Evolutionary conservation across 2,888 invertebrate species (phyloP).

Genomic region (Eupithecia pulchellata): DNA sequence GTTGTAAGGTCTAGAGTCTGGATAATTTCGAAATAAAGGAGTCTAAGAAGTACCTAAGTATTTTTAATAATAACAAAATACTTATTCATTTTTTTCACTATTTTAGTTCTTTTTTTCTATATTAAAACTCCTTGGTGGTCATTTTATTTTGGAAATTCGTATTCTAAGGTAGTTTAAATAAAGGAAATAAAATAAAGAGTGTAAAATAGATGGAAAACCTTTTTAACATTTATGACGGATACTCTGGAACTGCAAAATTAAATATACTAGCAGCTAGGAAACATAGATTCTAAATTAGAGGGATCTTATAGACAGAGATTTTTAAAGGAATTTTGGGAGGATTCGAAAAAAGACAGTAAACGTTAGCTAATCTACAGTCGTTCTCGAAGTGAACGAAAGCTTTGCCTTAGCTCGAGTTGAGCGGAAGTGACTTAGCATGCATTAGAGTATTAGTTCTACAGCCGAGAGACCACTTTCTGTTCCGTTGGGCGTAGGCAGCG

Average conservation of each 20-base stretch:
- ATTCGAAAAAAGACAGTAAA: not conserved
- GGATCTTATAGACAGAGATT: too few relatives aligned
- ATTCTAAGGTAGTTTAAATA: too few relatives aligned
- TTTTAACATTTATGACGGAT: too few relatives aligned
- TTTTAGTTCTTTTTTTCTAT: too few relatives aligned
- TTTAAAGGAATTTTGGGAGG: too few relatives aligned
- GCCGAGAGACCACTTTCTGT: constrained; percentile 36
- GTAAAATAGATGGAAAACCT: too few relatives aligned
- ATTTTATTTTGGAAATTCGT: too few relatives aligned
- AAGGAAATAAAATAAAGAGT: too few relatives aligned
- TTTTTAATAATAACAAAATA: not conserved
- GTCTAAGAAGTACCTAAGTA: not conserved
- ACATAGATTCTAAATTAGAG: too few relatives aligned
- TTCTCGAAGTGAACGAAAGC: constrained; percentile 24
- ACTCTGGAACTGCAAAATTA: too few relatives aligned
- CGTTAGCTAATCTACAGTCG: constrained; percentile 1
- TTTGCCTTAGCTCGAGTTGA: constrained; percentile 19
- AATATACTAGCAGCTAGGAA: too few relatives aligned
- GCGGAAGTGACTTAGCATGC: constrained; percentile 39
- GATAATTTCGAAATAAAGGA: not conserved
- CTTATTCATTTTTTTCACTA: not conserved
- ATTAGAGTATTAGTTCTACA: constrained; percentile 30
- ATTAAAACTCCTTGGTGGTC: too few relatives aligned
- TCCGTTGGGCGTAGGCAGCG: constrained; percentile 34
- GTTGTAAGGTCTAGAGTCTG: not conserved